Conservation (phyloP, 2,113 vertebrate species). For the Scortum barcoo region DNA sequence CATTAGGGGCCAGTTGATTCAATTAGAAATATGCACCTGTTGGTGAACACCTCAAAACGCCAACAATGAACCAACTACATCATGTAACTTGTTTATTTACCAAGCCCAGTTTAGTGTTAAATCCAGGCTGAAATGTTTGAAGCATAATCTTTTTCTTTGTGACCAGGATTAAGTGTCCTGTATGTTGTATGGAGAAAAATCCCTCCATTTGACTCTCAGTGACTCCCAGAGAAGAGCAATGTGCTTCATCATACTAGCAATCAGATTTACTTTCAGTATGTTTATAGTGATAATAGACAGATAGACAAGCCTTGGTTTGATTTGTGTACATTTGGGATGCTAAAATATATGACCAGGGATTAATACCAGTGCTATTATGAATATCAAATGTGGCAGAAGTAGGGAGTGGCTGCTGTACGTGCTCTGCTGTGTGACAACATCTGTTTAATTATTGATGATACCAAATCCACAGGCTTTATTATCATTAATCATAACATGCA, state of each 20-base stretch:
- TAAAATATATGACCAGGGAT: too few species aligned
- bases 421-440: background rate
- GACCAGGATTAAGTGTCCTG: background rate
- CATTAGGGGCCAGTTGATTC: background rate
- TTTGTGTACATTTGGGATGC: too few species aligned
- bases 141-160: conserved; percentile 1
- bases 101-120: conserved; percentile 3
- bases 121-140: background rate
- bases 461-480: background rate
- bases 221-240: background rate
- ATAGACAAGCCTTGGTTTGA: background rate
- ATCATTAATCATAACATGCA: background rate
- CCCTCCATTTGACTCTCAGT: background rate
- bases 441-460: background rate
- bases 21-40: background rate
- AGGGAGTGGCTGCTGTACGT: background rate
- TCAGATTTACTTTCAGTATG: background rate
- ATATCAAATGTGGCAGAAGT: background rate
- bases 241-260: background rate
- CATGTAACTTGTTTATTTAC: background rate
- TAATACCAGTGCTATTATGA: background rate
- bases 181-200: background rate
- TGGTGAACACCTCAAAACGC: background rate
- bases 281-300: too few species aligned
- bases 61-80: background rate